Conservation (phyloP, 2,888 invertebrate genomes). For the Drosophila nigritarsus region DNA sequence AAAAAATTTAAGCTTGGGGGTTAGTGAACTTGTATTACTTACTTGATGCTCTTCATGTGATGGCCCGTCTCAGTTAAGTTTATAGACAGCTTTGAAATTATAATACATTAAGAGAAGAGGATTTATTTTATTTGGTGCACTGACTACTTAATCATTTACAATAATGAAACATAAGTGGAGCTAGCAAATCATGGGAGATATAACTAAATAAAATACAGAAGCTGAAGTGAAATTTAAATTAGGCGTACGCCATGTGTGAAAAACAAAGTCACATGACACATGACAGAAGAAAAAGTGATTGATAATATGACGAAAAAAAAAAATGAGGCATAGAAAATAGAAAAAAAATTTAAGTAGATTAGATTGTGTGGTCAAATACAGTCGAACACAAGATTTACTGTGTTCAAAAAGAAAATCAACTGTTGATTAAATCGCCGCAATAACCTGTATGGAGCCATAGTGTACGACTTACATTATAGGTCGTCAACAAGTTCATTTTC, state of each 20-base stretch:
- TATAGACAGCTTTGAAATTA: neutral
- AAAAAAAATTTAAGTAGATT: neutral
- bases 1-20: neutral
- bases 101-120: neutral
- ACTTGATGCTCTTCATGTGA: neutral
- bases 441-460: conserved; percentile 22
- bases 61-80: neutral
- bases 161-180: neutral
- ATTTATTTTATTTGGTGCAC: neutral
- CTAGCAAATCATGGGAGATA: neutral
- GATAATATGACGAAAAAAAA: neutral
- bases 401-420: conserved; percentile 5
- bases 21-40: neutral
- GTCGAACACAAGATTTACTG: neutral
- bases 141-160: neutral
- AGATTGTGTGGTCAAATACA: neutral
- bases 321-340: neutral
- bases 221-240: neutral
- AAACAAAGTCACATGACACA: neutral
- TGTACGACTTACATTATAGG: conserved; percentile 15
- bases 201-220: neutral
- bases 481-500: conserved; percentile 31
- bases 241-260: neutral
- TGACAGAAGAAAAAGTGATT: neutral
- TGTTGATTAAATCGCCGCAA: conserved; percentile 19